Evolutionary conservation across 2,797 vertebrate genomes (phyloP).

Genomic region (Neopelma chrysocephalum): DNA sequence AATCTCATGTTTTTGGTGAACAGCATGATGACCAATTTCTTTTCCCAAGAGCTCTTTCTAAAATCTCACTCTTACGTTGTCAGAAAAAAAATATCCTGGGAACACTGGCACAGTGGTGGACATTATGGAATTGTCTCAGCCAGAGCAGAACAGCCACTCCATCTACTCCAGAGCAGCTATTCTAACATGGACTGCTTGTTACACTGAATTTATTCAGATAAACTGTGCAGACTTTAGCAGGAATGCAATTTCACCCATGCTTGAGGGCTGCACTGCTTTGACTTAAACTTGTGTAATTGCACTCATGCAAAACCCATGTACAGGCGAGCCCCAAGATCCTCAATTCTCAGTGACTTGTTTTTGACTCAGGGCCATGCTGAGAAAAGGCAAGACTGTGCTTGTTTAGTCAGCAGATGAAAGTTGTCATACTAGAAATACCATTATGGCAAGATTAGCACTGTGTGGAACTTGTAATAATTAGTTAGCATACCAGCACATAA

Average conservation of each 20-base stretch:
- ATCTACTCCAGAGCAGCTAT: not conserved
- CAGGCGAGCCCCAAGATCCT: not conserved
- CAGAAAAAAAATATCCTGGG: not conserved
- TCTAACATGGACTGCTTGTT: not conserved
- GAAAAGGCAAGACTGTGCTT: conserved; percentile 48
- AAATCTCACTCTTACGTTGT: not conserved
- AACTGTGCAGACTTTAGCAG: not conserved
- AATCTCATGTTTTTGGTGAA: not conserved
- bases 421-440: conserved; percentile 65
- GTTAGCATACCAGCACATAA: conserved; percentile 28
- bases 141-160: not conserved
- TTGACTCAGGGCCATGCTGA: not conserved
- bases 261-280: not conserved
- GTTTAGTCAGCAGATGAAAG: conserved; percentile 62
- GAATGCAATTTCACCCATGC: not conserved
- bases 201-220: not conserved
- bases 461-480: conserved; percentile 41
- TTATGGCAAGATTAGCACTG: conserved; percentile 21
- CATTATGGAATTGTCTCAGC: not conserved
- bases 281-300: not conserved
- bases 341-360: not conserved
- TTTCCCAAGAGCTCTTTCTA: not conserved
- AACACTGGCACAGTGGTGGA: not conserved
- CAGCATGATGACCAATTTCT: not conserved
- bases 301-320: not conserved